Evolutionary conservation across 2,888 invertebrate genomes (phyloP).

Genomic region (Dioctria rufipes): DNA sequence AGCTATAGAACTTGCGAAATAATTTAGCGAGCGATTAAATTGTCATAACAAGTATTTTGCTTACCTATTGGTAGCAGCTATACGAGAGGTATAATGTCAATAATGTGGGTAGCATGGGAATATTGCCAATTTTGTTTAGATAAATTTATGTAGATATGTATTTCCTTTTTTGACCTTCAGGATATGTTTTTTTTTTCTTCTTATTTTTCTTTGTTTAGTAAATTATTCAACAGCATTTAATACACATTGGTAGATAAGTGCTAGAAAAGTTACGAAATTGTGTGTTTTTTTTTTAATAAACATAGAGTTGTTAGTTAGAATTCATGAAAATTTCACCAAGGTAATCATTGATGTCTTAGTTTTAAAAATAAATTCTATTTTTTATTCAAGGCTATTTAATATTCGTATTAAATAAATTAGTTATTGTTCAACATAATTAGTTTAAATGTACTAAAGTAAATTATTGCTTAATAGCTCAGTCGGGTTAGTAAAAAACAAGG

Average conservation of each 20-base stretch:
- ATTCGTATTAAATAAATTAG: no score
- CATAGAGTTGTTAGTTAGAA: not conserved
- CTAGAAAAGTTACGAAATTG: not conserved
- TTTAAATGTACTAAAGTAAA: no score
- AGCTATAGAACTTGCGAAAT: conserved; percentile 50
- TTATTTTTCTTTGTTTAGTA: not conserved
- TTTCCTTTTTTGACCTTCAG: conserved; percentile 22
- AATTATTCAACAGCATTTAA: not conserved
- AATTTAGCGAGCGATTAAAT: conserved; percentile 20
- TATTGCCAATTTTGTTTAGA: conserved; percentile 10
- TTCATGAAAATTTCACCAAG: conserved; percentile 20
- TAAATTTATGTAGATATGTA: not conserved
- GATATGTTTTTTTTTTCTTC: not conserved
- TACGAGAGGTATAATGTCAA: not conserved
- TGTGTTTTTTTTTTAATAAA: not conserved
- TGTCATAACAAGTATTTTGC: not conserved
- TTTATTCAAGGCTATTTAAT: not conserved
- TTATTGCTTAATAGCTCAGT: no score
- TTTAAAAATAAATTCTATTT: conserved; percentile 17
- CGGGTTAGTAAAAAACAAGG: no score
- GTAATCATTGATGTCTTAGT: not conserved
- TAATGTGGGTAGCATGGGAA: conserved; percentile 33
- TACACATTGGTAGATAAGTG: not conserved
- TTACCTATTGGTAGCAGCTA: no score
- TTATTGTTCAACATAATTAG: no score